A percentile compares a stretch with the other conserved stretches of the same genome.
These are phyloP conservation scores for Nebria brevicollis DNA, from an alignment of 2,888 invertebrate genomes.

Conservation along the genomic window DNA sequence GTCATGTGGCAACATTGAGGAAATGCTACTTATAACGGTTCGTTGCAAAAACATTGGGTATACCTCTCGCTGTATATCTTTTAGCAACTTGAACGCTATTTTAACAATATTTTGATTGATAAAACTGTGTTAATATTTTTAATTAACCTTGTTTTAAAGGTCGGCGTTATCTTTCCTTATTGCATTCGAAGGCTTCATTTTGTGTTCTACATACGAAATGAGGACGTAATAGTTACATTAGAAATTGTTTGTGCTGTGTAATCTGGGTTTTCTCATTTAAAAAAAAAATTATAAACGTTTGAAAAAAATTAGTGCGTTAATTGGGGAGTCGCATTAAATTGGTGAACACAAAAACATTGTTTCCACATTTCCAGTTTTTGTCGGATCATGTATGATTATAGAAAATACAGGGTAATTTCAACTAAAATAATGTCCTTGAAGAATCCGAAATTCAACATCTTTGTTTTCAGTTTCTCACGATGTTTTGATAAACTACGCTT, in stretches of 20 bases:
- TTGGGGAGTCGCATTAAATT: too few relatives aligned
- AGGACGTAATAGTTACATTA: constrained; percentile 21
- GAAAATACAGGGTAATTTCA: not conserved
- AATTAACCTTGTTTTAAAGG: not conserved
- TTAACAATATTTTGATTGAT: not conserved
- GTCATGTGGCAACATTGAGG: not conserved
- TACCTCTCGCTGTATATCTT: not conserved
- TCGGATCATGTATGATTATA: not conserved
- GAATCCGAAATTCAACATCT: constrained; percentile 20
- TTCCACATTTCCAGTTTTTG: not conserved
- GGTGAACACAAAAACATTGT: not conserved
- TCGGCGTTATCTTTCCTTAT: constrained; percentile 11
- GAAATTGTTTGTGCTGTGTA: not conserved
- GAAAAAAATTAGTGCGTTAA: too few relatives aligned
- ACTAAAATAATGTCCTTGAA: constrained; percentile 25
- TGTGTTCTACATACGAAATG: constrained; percentile 32
- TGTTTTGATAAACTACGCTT: constrained; percentile 38
- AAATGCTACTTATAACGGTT: not conserved
- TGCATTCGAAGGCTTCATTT: constrained; percentile 23
- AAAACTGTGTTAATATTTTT: not conserved
- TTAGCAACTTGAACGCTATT: not conserved
- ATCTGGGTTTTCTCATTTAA: not conserved
- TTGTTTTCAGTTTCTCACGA: constrained; percentile 36
- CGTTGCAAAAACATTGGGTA: not conserved
- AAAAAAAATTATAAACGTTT: not conserved